Conservation (phyloP, 2,113 vertebrate genomes). For the Nesoenas mayeri region DNA sequence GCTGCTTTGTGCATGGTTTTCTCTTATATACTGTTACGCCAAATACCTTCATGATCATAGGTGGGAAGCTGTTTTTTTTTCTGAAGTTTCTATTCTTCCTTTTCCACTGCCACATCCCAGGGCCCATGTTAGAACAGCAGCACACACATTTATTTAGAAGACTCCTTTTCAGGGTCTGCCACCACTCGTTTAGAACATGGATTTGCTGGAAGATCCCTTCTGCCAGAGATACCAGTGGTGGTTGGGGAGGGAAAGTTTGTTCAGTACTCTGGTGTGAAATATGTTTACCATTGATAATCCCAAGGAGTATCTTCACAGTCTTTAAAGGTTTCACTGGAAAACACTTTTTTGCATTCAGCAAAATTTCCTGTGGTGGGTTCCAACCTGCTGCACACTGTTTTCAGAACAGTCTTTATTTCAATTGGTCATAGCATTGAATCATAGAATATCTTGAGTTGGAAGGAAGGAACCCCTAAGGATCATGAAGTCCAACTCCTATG, state of each 20-base stretch:
- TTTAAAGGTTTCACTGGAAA: not conserved
- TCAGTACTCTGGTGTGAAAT: not conserved
- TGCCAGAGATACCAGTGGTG: not conserved
- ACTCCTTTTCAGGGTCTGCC: not conserved
- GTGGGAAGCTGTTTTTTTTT: not conserved
- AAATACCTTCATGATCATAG: slow-evolving; percentile 77
- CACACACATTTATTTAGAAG: not conserved
- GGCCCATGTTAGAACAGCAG: not conserved
- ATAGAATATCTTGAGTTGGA: not conserved
- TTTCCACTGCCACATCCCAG: not conserved
- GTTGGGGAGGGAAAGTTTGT: not conserved
- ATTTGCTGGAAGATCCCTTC: not conserved
- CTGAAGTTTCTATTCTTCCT: not conserved
- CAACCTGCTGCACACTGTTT: not conserved
- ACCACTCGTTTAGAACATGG: not conserved
- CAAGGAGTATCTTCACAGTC: not conserved
- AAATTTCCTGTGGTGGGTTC: not conserved
- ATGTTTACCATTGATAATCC: not conserved
- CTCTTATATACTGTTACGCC: slow-evolving; percentile 30
- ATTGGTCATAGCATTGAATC: not conserved
- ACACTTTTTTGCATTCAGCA: not conserved
- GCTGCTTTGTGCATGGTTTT: slow-evolving; percentile 67
- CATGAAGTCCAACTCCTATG: not conserved
- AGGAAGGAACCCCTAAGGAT: not conserved
- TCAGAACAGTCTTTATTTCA: not conserved